Evolutionary conservation across 2,797 vertebrate species (phyloP).

Genomic region (Anableps anableps): DNA sequence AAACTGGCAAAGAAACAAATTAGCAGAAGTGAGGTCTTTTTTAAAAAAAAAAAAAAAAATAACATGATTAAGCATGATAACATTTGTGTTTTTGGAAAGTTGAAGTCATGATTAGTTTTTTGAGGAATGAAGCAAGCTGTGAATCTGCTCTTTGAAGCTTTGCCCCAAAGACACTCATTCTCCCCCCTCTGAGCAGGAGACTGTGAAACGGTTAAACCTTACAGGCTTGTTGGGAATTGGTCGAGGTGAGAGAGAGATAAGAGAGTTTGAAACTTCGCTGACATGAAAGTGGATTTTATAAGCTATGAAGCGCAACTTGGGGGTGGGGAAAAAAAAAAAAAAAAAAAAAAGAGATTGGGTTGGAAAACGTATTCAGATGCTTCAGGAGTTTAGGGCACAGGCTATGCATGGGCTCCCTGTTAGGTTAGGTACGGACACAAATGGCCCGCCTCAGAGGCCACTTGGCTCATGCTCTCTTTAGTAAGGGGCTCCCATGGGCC

Average conservation of each 20-base stretch:
- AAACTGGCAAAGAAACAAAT: constrained; percentile 63
- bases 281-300: constrained; percentile 46
- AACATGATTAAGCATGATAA: constrained; percentile 72
- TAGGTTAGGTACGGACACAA: constrained; percentile 72
- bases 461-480: constrained; percentile 73
- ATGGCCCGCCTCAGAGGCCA: constrained; percentile 64
- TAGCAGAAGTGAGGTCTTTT: constrained; percentile 68
- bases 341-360: constrained; percentile 35
- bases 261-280: constrained; percentile 39
- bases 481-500: constrained; percentile 59
- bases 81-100: constrained; percentile 67
- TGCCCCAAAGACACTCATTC: constrained; percentile 75
- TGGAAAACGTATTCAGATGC: constrained; percentile 51
- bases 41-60: constrained; percentile 60
- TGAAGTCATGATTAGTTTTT: constrained; percentile 58
- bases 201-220: constrained; percentile 68
- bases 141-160: constrained; percentile 80
- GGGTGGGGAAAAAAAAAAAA: neutral
- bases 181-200: constrained; percentile 59
- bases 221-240: constrained; percentile 36
- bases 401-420: constrained; percentile 78
- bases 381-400: constrained; percentile 66
- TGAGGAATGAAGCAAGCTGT: constrained; percentile 75
- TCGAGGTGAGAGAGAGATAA: constrained; percentile 31
- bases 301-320: constrained; percentile 12